Evolutionary conservation across 2,797 vertebrate species (phyloP), one percentile per base, ranked within the genome.

Genomic region (Eutrigla gurnardus): DNA sequence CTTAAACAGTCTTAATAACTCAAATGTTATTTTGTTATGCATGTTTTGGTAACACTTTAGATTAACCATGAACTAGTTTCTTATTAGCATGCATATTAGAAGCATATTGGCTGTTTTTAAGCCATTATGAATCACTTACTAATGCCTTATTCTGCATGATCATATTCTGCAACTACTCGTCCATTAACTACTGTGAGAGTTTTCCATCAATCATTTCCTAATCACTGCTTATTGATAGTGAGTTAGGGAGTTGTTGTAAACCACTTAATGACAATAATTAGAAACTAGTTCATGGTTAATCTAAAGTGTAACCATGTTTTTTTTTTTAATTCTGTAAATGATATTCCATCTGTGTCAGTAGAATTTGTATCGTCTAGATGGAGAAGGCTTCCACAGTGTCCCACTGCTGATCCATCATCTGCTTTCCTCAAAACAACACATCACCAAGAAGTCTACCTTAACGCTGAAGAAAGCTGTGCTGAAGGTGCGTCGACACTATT

Each of bases 351-450:
- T 80, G 74, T 81, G 88, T 78, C 83, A 87, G 74, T 76, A 98
- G 97, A 96, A 96, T 87, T 59, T 96, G 86, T 99, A 96, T 88
- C 96, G 96, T 36, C 91, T 99, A 85, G 98, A 99, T 79, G 96
- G 97, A 5, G 97, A 98, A 0, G 80, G 95, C 33, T 99, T 98
- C 77, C 76, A 85, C 75, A 96, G 93, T 35, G 87, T 99, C 67
- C 97, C 97, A 0, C 90, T 96, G 86, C 95, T 99, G 62, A 77
- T 99, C 4, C 90, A 96, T 82, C 91, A 98, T 66, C 93, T 98
- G 18, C 78, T 96, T 45, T 93, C 85, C 55, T 94, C 93, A 66
- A 89, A 84, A 69, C 96, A 96, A 89, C 90, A 93, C 15, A 82
- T 99, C 87, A 99, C 97, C 60, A 97, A 94, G 86, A 97, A 88